These are phyloP conservation scores for Sander vitreus DNA, from an alignment of 2,113 vertebrate genomes.

Conservation along the genomic window DNA sequence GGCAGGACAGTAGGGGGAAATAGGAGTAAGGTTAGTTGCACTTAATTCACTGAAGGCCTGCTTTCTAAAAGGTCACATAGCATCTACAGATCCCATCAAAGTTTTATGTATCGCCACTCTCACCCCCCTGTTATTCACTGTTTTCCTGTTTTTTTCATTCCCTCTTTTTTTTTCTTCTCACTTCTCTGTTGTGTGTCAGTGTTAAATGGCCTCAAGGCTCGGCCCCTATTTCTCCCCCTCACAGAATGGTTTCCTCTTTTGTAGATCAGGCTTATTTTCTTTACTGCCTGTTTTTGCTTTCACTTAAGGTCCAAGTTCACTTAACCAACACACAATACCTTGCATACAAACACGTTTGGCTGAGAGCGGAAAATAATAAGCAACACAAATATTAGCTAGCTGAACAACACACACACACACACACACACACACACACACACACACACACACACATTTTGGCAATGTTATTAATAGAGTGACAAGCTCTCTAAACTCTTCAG, in stretches of 20 bases:
- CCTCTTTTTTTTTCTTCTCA: constrained; percentile 28
- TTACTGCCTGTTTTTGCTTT: constrained; percentile 54
- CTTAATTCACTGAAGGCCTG: constrained; percentile 20
- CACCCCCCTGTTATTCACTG: neutral
- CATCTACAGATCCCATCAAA: constrained; percentile 45
- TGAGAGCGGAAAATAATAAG: constrained; percentile 40
- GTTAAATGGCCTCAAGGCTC: constrained; percentile 35
- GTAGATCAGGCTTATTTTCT: constrained; percentile 35
- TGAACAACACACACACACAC: neutral
- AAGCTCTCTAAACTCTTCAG: constrained; percentile 15
- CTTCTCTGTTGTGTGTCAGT: constrained; percentile 32
- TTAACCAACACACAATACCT: constrained; percentile 13
- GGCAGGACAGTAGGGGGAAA: constrained; percentile 14
- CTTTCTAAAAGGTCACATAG: constrained; percentile 59
- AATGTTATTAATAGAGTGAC: neutral
- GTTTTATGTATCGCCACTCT: constrained; percentile 48
- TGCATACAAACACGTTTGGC: constrained; percentile 6
- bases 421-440: neutral
- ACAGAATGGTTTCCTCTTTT: constrained; percentile 51
- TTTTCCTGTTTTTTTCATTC: constrained; percentile 43
- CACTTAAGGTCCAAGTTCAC: constrained; percentile 18
- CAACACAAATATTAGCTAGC: constrained; percentile 14
- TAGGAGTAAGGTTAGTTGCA: constrained; percentile 18
- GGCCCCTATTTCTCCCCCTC: constrained; percentile 4
- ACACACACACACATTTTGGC: neutral